Evolutionary conservation across 2,888 invertebrate genomes (phyloP), one percentile per base, ranked within the genome.

Genomic region (Drosophila phalerata): DNA sequence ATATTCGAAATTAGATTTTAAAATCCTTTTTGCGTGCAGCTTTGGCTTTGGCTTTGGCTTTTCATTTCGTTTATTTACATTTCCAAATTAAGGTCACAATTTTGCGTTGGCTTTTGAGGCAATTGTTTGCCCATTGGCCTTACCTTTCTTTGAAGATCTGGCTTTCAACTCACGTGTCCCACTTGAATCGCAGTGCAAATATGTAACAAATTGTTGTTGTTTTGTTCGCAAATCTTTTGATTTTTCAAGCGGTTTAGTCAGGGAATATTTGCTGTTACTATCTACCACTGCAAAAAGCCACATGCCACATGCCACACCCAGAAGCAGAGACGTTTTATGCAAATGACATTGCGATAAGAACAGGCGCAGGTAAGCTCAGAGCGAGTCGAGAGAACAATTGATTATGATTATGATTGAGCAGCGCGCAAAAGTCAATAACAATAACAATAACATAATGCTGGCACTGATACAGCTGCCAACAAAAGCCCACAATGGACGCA

Each of bases 11-110:
- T 91, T 90, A 89, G 90, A 91, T 91, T 91, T 89, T 80, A 84
- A 91, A 91, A 89, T 89, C 86, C 89, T 88, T 90, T 87, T 78
- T 84, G 77, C 57, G 66, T 77, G 69, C 65, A 67, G 58, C 71
- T 2, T 19, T 19, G 19, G 19, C 19, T 19, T 19, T 4, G 22
- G 22, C 22, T 68, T 73, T 67, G 15, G 42, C 40, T 19, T 65
- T 67, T 69, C 68, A 61, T 65, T 51, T 66, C 17, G 73, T 83
- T 73, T 85, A 82, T 86, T 87, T 88, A 86, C 89, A 86, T 91
- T 88, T 78, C 70, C 91, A 91, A 90, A 91, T 91, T 91, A 91
- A 91, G 90, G 91, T 91, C 90, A 90, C 90, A 91, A 80, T 78
- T 84, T 84, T 71, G 69, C 66, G 79, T 68, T 72, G 55, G 40